Conservation (phyloP, 1,140 invertebrate species). For the Anastrepha obliqua region DNA sequence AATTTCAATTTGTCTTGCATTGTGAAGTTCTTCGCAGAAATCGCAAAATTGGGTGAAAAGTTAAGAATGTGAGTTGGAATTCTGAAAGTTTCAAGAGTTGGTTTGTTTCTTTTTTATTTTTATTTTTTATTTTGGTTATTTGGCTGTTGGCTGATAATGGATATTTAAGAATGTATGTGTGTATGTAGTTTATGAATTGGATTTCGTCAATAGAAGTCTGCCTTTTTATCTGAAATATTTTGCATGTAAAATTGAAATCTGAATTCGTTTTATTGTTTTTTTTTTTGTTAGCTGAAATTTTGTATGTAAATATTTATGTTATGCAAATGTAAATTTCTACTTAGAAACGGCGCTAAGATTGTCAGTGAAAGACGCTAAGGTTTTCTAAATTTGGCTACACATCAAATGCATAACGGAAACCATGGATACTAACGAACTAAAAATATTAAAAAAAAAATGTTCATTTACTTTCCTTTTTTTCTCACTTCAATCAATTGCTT, state of each 20-base stretch:
- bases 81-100: slow-evolving; percentile 42
- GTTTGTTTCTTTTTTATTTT: not conserved
- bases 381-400: not conserved
- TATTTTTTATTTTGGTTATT: not conserved
- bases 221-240: not conserved
- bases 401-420: slow-evolving; percentile 10
- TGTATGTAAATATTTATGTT: not conserved
- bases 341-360: not conserved
- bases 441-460: not conserved
- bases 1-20: slow-evolving; percentile 53
- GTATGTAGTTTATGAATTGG: not conserved
- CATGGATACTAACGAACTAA: not conserved
- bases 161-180: not conserved
- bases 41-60: slow-evolving; percentile 40
- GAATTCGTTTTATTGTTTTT: not conserved
- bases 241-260: not conserved
- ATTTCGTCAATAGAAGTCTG: not conserved
- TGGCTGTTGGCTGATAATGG: not conserved
- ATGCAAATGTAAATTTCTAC: not conserved
- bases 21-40: slow-evolving; percentile 45
- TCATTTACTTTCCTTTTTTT: too few relatives aligned
- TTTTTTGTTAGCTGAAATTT: not conserved
- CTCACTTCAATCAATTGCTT: too few relatives aligned
- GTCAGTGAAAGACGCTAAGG: not conserved
- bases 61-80: not conserved